phyloP scores from a whole-genome alignment of 1,140 invertebrate genomes.

The Homarus americanus region DNA sequence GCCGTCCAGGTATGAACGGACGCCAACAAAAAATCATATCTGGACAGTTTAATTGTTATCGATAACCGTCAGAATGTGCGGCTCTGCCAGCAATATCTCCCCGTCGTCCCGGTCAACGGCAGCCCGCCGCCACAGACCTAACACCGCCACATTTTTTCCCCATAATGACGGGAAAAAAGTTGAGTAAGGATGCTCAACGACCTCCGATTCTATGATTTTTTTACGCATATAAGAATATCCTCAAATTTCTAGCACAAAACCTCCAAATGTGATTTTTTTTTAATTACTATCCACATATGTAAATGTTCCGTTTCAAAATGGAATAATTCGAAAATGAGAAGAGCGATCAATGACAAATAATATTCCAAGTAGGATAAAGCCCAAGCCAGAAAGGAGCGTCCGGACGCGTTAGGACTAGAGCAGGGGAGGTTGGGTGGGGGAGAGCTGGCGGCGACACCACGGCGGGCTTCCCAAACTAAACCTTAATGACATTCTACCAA shows the following conservation, averaged over 20 bases:
- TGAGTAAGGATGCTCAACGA: no score
- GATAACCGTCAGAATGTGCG: constrained; percentile 31
- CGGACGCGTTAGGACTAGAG: constrained; percentile 32
- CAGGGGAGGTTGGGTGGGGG: not conserved
- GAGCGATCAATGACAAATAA: not conserved
- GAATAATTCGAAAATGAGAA: not conserved
- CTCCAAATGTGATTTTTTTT: no score
- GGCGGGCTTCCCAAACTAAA: not conserved
- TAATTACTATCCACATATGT: no score
- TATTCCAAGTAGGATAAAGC: not conserved
- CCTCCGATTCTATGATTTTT: no score
- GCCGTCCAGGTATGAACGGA: constrained; percentile 26
- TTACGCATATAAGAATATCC: no score
- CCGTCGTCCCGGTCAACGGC: not conserved
- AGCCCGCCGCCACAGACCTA: not conserved
- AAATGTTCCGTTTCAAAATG: no score
- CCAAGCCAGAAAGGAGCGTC: not conserved
- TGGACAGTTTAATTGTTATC: constrained; percentile 47
- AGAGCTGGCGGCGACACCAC: not conserved
- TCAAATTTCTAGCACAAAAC: no score
- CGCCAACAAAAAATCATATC: constrained; percentile 32
- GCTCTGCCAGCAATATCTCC: not conserved
- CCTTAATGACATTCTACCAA: not conserved
- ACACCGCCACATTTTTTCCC: not conserved
- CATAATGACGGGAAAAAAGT: not conserved